Base-by-base conservation (phyloP, 2,113 vertebrate genomes). In the Orthonyx spaldingii region DNA sequence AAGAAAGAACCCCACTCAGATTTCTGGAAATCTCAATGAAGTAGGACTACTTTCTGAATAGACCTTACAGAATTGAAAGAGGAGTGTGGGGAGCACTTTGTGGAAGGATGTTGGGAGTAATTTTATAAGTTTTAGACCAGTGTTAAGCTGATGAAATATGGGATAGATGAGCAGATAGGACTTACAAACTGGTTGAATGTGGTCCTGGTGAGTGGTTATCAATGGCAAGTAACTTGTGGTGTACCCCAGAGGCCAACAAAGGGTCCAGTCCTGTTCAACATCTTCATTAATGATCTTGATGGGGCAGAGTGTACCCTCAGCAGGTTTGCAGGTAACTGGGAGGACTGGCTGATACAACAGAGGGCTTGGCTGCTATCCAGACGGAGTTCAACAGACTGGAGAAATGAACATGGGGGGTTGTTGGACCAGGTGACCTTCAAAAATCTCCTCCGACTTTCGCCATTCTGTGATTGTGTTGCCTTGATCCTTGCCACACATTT, bases 371-470 rank as follows among this genome's bases (percentile, higher is more conserved):
- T 60, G 60, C 46, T 59, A 2, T 68, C 46, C n/a, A 30, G 65
- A 49, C 30, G 41, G 13, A 42, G 16, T 78, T 55, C 39, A 55
- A 1, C 16, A 35, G 33, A 16, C 13, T 24, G 61, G 26, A 84
- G 64, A 53, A 64, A 42, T 52, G 23, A 59, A 10, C 16, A 69
- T 0, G 0, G 1, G 3, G 10, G 6, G 2, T 33, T 68, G 7
- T 70, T 75, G 50, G 52, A 61, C 23, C 30, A 84, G 41, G 14
- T 60, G 33, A 42, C 10, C 11, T 75, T 53, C 33, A 87, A 32
- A 87, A 30, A 32, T 47, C 30, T 42, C 10, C 13, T 86, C 21
- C 33, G 39, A 4, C 9, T n/a, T 94, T 17, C 47, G 2, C 27
- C 7, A 2, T 61, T 89, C n/a, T 66, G 20, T 52, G n/a, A 13